phyloP scores from a whole-genome alignment of 2,113 vertebrate genomes.

The Eulemur macaco region DNA sequence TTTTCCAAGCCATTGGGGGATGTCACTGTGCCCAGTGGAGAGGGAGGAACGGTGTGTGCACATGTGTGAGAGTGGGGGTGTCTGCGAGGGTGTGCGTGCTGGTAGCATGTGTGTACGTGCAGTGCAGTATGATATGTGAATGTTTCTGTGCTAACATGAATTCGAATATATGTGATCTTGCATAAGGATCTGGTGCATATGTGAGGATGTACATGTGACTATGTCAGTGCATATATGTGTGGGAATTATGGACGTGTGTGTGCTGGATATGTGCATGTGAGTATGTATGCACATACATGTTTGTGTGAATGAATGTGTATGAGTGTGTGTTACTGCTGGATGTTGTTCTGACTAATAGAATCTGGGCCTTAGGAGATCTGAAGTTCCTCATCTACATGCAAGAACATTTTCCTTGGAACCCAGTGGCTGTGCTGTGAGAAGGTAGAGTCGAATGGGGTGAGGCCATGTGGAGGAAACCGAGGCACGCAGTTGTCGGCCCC shows the following conservation, averaged over 20 bases:
- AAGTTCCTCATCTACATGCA: neutral
- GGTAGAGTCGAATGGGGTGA: neutral
- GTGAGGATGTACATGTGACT: neutral
- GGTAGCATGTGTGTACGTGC: neutral
- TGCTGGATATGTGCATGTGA: neutral
- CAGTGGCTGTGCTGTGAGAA: neutral
- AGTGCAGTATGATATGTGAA: neutral
- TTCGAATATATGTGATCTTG: neutral
- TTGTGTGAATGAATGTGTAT: neutral
- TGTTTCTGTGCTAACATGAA: neutral
- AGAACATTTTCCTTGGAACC: neutral
- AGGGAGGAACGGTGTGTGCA: neutral
- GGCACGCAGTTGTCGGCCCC: rapidly evolving
- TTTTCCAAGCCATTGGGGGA: neutral
- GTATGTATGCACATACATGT: neutral
- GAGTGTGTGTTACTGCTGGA: neutral
- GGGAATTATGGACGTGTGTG: neutral
- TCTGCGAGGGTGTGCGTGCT: neutral
- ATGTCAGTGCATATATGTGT: no score
- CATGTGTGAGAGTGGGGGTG: neutral
- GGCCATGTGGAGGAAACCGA: neutral
- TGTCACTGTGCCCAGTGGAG: neutral
- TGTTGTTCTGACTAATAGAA: neutral
- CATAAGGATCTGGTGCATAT: neutral
- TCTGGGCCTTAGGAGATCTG: neutral